A percentile compares a stretch with the other conserved stretches of the same genome.
Evolutionary conservation across 2,113 vertebrate genomes (phyloP).

Genomic region (Cyprinodon variegatus): DNA sequence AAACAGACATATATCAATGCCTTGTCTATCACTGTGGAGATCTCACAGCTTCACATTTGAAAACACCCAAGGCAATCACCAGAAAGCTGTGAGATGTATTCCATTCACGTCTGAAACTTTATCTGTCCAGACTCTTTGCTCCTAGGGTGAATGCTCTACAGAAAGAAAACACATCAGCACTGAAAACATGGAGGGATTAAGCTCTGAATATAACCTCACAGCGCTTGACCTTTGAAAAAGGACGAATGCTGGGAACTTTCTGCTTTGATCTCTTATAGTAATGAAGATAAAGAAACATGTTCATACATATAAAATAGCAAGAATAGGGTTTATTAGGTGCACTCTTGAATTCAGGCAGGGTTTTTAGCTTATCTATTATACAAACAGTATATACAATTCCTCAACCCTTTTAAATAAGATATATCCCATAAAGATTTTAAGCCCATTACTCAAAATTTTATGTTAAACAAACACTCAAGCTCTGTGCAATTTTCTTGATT

Average conservation of each 20-base stretch:
- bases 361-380: not conserved
- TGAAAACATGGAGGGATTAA: conserved; percentile 1
- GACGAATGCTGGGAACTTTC: conserved; percentile 11
- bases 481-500: not conserved
- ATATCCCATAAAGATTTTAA: not conserved
- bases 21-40: conserved; percentile 24
- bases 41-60: conserved; percentile 19
- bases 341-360: not conserved
- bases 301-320: conserved; percentile 4
- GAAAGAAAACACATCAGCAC: not conserved
- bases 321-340: not conserved
- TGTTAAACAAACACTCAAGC: not conserved
- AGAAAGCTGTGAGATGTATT: conserved; percentile 18
- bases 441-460: not conserved
- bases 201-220: not conserved
- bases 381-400: not conserved
- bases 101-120: conserved; percentile 29
- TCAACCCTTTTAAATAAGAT: not conserved
- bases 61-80: conserved; percentile 1
- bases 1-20: conserved; percentile 38
- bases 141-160: conserved; percentile 7
- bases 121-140: conserved; percentile 16
- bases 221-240: conserved; percentile 4
- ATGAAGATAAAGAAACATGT: not conserved
- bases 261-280: conserved; percentile 1